A percentile compares a stretch with the other conserved stretches of the same genome.
phyloP scores from a whole-genome alignment of 2,888 invertebrate genomes.

The Apamea epomidion region DNA sequence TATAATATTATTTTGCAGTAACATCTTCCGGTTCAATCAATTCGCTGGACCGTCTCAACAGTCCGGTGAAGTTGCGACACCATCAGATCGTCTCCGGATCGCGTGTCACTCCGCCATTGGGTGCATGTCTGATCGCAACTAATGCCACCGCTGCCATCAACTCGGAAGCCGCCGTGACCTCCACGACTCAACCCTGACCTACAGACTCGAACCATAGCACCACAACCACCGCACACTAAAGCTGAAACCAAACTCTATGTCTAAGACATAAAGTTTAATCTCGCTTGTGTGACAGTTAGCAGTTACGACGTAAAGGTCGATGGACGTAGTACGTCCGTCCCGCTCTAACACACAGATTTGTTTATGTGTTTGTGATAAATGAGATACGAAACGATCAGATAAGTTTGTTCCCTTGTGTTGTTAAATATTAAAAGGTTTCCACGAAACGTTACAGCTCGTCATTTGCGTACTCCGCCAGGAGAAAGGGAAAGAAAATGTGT shows the following conservation, averaged over 20 bases:
- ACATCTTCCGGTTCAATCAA: not conserved
- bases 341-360: constrained; percentile 54
- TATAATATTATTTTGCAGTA: no score
- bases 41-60: not conserved
- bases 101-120: constrained; percentile 39
- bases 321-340: constrained; percentile 31
- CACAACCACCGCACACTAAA: not conserved
- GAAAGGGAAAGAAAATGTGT: constrained; percentile 16
- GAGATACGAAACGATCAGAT: constrained; percentile 60
- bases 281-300: constrained; percentile 9
- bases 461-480: not conserved
- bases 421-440: constrained; percentile 44
- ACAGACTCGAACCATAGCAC: constrained; percentile 22
- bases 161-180: constrained; percentile 57
- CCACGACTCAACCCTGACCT: constrained; percentile 61
- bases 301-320: constrained; percentile 29
- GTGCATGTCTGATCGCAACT: constrained; percentile 52
- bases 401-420: constrained; percentile 48
- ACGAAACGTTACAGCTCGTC: constrained; percentile 19
- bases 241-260: constrained; percentile 37
- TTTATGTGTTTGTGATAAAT: constrained; percentile 56
- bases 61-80: constrained; percentile 1
- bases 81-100: constrained; percentile 6
- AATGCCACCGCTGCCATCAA: constrained; percentile 35
- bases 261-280: constrained; percentile 20